Evolutionary conservation across 2,113 vertebrate genomes (phyloP).

Genomic region (Poeciliopsis retropinna): DNA sequence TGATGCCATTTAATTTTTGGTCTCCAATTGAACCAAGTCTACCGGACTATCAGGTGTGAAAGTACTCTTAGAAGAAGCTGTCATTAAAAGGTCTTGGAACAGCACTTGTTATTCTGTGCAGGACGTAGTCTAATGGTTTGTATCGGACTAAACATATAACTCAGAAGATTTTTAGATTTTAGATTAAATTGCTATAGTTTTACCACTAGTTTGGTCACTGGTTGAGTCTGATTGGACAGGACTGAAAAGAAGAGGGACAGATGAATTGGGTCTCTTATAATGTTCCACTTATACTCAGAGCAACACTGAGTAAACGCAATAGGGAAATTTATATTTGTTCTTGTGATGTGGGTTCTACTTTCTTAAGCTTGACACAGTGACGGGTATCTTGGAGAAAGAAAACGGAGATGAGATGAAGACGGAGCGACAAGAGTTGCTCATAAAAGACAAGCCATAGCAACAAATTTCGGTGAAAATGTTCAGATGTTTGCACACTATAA

Average conservation of each 20-base stretch:
- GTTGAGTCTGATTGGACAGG: background rate
- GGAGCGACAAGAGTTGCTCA: slow-evolving; percentile 22
- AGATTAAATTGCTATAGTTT: background rate
- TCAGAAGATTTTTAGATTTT: no score
- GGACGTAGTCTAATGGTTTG: no score
- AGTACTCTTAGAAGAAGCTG: no score
- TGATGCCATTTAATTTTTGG: no score
- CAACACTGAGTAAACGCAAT: slow-evolving; percentile 45
- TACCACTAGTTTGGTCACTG: background rate
- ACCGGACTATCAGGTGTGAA: no score
- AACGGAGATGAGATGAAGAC: slow-evolving; percentile 14
- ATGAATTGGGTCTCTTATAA: background rate
- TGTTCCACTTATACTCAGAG: slow-evolving; percentile 6
- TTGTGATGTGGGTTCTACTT: slow-evolving; percentile 51
- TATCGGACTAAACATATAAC: no score
- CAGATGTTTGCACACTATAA: slow-evolving; percentile 44
- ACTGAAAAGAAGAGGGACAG: background rate
- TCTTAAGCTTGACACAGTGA: slow-evolving; percentile 38
- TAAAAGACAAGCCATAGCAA: slow-evolving; percentile 6
- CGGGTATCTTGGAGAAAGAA: slow-evolving; percentile 39
- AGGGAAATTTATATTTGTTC: slow-evolving; percentile 60
- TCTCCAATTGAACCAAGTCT: no score
- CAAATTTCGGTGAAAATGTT: slow-evolving; percentile 35
- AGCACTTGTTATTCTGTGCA: no score
- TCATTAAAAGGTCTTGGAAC: background rate